Conservation (phyloP, 30 jellyfish, hydroid and myxozoan species). For the Aurelia sp. region DNA sequence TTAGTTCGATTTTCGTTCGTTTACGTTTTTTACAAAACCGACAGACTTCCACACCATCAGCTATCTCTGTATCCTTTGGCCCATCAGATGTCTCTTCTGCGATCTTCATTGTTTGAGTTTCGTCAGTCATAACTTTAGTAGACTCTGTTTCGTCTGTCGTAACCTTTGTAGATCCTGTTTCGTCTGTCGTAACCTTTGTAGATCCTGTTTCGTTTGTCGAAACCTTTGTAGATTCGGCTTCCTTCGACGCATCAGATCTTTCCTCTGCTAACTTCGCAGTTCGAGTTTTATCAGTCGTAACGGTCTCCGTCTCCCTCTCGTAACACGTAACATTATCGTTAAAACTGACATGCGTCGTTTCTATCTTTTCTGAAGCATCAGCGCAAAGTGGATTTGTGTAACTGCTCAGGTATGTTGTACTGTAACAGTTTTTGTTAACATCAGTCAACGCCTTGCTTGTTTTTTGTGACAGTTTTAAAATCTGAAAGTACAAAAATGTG, state of each 20-base stretch:
- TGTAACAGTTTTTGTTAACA: conserved; percentile 12
- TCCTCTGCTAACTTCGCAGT: too few species aligned
- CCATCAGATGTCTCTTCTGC: not conserved
- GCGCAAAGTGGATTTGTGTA: conserved; percentile 18
- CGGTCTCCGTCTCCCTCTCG: not conserved
- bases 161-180: too few species aligned
- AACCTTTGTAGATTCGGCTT: too few species aligned
- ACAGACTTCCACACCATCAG: conserved; percentile 6
- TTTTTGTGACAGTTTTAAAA: not conserved
- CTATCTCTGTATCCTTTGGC: not conserved
- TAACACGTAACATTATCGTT: not conserved
- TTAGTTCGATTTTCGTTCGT: not conserved
- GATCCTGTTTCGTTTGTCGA: too few species aligned
- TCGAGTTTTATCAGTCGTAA: too few species aligned
- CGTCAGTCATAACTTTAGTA: not conserved
- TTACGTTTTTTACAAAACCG: conserved; percentile 44
- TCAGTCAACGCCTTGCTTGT: not conserved
- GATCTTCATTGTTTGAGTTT: not conserved
- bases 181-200: too few species aligned
- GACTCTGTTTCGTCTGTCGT: too few species aligned
- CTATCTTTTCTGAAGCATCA: not conserved
- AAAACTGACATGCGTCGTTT: conserved; percentile 35
- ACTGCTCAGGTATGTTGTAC: conserved; percentile 49
- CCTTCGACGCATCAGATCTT: too few species aligned
- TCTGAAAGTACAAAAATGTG: too few species aligned